These are phyloP conservation scores for Oryzaephilus surinamensis DNA, from an alignment of 1,140 invertebrate genomes.

Conservation along the genomic window DNA sequence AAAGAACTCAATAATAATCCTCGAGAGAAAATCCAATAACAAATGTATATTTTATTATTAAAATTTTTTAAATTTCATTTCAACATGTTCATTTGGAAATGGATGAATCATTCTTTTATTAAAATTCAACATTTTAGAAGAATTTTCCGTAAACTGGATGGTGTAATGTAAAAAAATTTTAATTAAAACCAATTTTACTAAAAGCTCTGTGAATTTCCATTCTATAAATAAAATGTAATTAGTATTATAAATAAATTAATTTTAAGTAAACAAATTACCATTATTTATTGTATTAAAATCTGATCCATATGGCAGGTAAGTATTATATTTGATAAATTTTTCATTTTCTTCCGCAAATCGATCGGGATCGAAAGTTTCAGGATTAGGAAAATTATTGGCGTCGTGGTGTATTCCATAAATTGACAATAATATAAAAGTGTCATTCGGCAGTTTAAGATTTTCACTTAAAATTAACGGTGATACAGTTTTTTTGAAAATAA, in stretches of 20 bases:
- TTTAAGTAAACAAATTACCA: slow-evolving; percentile 5
- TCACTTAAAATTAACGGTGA: too few species aligned
- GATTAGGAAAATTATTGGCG: slow-evolving; percentile 33
- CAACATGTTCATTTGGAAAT: too few species aligned
- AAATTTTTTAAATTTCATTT: too few species aligned
- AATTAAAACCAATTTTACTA: slow-evolving; percentile 2
- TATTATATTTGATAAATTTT: slow-evolving; percentile 12
- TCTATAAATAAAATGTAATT: slow-evolving; percentile 2
- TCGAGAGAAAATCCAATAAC: too few species aligned
- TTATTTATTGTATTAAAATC: slow-evolving; percentile 6
- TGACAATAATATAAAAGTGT: slow-evolving; percentile 33
- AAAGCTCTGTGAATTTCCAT: neutral
- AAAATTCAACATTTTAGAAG: slow-evolving; percentile 1
- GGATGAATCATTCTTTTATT: neutral
- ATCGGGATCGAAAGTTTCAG: slow-evolving; percentile 27
- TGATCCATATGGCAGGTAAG: slow-evolving; percentile 15
- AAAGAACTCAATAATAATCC: too few species aligned
- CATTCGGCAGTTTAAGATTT: neutral
- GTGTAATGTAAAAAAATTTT: too few species aligned
- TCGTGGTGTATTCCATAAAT: slow-evolving; percentile 48
- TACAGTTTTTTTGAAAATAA: neutral
- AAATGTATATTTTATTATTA: too few species aligned
- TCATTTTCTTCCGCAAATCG: slow-evolving; percentile 20
- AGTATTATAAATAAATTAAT: neutral
- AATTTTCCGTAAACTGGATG: too few species aligned